Evolutionary conservation across 2,888 invertebrate genomes (phyloP), one percentile per base, ranked within the genome.

Genomic region (Macaria notata): DNA sequence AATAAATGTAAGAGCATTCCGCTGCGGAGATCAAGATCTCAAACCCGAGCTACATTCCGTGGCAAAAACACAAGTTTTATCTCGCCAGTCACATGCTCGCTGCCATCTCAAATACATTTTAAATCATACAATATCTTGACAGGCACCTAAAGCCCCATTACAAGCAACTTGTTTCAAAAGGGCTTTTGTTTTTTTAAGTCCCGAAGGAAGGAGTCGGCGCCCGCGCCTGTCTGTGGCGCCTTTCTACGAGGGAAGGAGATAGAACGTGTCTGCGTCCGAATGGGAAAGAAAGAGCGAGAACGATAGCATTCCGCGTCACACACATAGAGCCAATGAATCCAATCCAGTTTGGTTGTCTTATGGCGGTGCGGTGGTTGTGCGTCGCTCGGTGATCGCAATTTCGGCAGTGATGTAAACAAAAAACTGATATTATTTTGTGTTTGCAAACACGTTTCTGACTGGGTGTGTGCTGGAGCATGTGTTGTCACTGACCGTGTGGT

Each of bases 181-280:
- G 75, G 79, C 83, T 86, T 87, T 88, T 86, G 81, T 88, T 88
- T 88, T 86, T 86, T 85, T 76, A 74, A 78, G 78, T 87, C 86
- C 87, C 86, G 83, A 76, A 88, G 88, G 88, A 88, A 87, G 82
- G 77, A 79, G 79, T 79, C 86, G 84, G 88, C 88, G 88, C 86
- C 80, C 81, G 88, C 87, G 87, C 85, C 48, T 73, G 75, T 76
- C 71, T 82, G 82, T 88, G 89, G 90, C 89, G 89, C 89, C 88
- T 89, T 89, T 89, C 88, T 87, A 82, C 73, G 79, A 65, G 71
- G 52, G 73, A 86, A 67, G 59, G 84, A 78, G 81, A 83, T 39
- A 41, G 56, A 70, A 9, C 8, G 33, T 52, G 36, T 54, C 70
- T 62, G 46, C 56, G 31, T 50, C 9, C 33, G 31, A 39, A 9